Base-by-base conservation (phyloP, 2,113 vertebrate genomes). In the Copsychus sechellarum region DNA sequence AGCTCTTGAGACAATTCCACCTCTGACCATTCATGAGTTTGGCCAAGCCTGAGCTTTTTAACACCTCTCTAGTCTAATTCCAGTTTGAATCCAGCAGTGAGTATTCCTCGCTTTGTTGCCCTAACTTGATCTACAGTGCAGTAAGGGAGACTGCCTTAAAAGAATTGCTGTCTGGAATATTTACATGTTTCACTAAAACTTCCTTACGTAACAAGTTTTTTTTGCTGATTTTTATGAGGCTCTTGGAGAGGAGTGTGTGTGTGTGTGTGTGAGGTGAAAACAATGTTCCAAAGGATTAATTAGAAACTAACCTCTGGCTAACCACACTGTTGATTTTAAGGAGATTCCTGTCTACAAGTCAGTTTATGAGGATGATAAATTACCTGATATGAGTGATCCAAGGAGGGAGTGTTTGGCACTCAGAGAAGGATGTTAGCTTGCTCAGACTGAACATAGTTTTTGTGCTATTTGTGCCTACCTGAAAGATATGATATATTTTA, bases 61-160 rank as follows among this genome's bases (percentile, higher is more conserved):
- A 81, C 16, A 38, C 3, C 3, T 50, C 28, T 57, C 7, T 56
- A 36, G 66, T 13, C 14, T 62, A 79, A 53, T 45, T 54, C 18
- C 11, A 42, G 1, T 42, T 57, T 71, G 5, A 79, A 79, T 79
- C 8, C 7, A 50, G 12, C 8, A 62, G 9, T 9, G 23, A 40
- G 2, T 48, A 42, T 38, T 77, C 29, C 14, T 81, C 0, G 0
- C 6, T 60, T 65, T 43, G 16, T 23, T 24, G 6, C 3, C 16
- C 11, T 50, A 36, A 48, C 6, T 19, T 51, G 19, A 67, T 22
- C 65, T 60, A 31, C 26, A 18, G 7, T 66, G 43, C 11, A 71
- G 9, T 4, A 3, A 57, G 2, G 7, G 17, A 62, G 18, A 1
- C 8, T 57, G 8, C 62, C 24, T 71, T 73, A 21, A 69, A 87